phyloP scores from a whole-genome alignment of 2,113 vertebrate genomes.

The Dascyllus trimaculatus region DNA sequence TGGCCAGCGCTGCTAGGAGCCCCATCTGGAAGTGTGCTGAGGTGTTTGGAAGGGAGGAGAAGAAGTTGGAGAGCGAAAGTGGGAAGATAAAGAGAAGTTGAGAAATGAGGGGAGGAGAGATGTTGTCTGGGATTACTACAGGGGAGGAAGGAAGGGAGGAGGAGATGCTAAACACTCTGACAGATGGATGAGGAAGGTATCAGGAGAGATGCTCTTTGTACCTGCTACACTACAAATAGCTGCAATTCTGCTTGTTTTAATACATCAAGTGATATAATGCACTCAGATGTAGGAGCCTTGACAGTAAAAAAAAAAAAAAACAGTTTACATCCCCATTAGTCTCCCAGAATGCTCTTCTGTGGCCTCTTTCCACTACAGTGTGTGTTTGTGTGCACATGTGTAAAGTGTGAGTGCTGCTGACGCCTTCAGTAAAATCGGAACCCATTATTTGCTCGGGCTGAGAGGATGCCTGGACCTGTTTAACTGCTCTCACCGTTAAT shows the following conservation, averaged over 20 bases:
- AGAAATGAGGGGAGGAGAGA: constrained; percentile 7
- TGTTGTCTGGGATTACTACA: not conserved
- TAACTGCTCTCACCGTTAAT: constrained; percentile 49
- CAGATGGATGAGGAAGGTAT: constrained; percentile 9
- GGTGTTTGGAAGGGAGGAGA: constrained; percentile 6
- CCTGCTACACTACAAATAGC: not conserved
- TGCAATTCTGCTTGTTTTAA: not conserved
- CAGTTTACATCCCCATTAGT: not conserved
- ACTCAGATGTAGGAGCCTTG: not conserved
- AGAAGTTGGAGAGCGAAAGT: constrained; percentile 26
- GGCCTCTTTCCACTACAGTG: not conserved
- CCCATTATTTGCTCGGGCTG: constrained; percentile 37
- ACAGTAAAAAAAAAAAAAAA: not conserved
- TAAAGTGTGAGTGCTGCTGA: not conserved
- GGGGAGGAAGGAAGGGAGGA: constrained; percentile 1
- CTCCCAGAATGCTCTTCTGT: not conserved
- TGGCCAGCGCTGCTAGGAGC: constrained; percentile 43
- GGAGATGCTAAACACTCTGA: constrained; percentile 23
- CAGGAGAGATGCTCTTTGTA: not conserved
- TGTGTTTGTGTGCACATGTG: constrained; percentile 13
- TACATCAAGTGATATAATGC: not conserved
- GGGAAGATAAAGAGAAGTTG: not conserved
- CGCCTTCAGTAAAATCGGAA: constrained; percentile 38
- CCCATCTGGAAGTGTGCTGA: not conserved
- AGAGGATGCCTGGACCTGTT: constrained; percentile 48